phyloP scores from a whole-genome alignment of 2,113 vertebrate genomes.

The Bos javanicus region DNA sequence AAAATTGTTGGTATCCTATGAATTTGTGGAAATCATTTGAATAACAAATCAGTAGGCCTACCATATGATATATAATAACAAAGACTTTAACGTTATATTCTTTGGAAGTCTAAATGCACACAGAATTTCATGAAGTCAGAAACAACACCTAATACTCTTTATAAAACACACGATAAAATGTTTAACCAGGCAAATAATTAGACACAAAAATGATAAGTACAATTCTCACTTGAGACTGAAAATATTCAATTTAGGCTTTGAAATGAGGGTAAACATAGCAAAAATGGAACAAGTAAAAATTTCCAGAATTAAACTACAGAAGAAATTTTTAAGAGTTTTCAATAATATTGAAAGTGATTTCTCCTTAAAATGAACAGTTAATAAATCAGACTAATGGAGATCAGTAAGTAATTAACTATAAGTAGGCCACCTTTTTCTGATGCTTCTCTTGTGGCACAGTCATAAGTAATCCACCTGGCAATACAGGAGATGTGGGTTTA shows the following conservation, averaged over 20 bases:
- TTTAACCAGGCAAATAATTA: not conserved
- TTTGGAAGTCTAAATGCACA: not conserved
- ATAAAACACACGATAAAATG: not conserved
- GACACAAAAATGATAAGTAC: not conserved
- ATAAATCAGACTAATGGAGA: not conserved
- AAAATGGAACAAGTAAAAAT: not conserved
- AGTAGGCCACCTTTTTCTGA: not conserved
- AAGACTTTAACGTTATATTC: not conserved
- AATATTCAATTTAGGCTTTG: not conserved
- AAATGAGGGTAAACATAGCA: not conserved
- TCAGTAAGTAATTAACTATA: not conserved
- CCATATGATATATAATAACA: not conserved
- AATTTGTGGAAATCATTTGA: not conserved
- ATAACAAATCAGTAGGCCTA: not conserved
- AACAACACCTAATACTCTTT: not conserved
- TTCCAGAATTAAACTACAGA: not conserved
- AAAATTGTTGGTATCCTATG: not conserved
- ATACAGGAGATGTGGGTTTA: not conserved
- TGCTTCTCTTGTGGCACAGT: not conserved
- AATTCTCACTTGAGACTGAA: not conserved
- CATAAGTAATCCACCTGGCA: not conserved
- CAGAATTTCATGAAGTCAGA: not conserved
- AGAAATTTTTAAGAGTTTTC: not conserved
- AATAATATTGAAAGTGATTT: not conserved
- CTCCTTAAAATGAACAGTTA: not conserved